Base-by-base conservation (phyloP, 2,797 vertebrate genomes). In the Sebastes hubbsi region DNA sequence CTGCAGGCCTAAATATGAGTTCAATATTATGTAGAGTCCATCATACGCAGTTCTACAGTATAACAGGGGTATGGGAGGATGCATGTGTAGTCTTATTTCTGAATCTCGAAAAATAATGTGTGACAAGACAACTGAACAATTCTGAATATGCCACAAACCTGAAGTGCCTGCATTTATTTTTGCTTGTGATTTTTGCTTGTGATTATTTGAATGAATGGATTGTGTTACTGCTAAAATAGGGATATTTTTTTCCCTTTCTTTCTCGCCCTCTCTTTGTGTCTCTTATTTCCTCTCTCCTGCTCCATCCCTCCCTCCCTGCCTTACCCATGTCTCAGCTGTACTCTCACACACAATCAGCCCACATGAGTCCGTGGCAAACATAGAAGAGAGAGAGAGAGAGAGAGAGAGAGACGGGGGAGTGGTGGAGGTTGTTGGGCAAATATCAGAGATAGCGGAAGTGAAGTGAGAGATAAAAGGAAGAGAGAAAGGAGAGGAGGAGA, bases 381-480 rank as follows among this genome's bases (percentile, higher is more conserved):
- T 7, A 72, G 68, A 81, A 83, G 80, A 87, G 56, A 29, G 52
- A 56, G 36, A 29, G 76, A 5, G 46, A 67, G 16, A 32, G 32
- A 83, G 80, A 87, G 62, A 56, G n/a, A 73, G 61, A 66, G 63
- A 30, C 1, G 24, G 49, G 69, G 55, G 42, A 68, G 68, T 27
- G 58, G 58, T 58, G 75, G 78, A 81, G 74, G 80, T 77, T 89
- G 81, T 75, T 82, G 87, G 85, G 87, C 77, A 82, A 82, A 85
- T 81, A 91, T 89, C 82, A 90, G 72, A 88, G 78, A 85, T 72
- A 81, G 68, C 49, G 25, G 80, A 88, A 88, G 86, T 80, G 76
- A 86, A 84, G 87, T 73, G 78, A 84, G 72, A 88, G 89, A 91
- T 91, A 82, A 88, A 88, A 82, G 71, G 77, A 84, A 54, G 60